Base-by-base conservation (phyloP, 2,888 invertebrate genomes). In the Ophion ellenae region DNA sequence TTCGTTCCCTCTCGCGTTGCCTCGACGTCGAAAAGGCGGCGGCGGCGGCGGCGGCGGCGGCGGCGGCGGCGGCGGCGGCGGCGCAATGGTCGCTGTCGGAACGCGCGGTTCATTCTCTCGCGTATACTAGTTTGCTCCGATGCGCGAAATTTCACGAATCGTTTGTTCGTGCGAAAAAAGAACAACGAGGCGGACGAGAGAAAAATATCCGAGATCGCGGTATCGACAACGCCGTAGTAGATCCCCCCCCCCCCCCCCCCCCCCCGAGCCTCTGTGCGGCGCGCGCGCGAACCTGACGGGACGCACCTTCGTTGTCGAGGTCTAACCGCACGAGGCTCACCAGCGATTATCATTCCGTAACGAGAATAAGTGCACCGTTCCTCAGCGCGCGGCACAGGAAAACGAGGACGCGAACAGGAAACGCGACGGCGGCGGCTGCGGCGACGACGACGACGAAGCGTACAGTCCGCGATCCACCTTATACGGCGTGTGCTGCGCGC, bases 31-130 rank as follows among this genome's bases (percentile, higher is more conserved):
- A 53, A 53, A 17, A 17, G 53, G 14, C 53, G 17, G 17, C 17
- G 53, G 14, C 17, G 53, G 53, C 53, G 61, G 61, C 36, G 36
- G 11, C 14, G 47, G 47, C 47, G 61, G 73, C 24, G 24, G 24
- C 24, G 24, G 24, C 24, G 24, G 24, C 61, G n/a, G n/a, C n/a
- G 53, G 14, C 53, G 17, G 17, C 17, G 71, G 87, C 88, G 86
- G 53, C 90, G 90, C 90, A 91, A 92, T 92, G 92, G 92, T 92
- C 88, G 92, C 91, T 90, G 90, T 90, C 90, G 90, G 91, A 91
- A 88, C 84, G 82, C 77, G 81, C 83, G 83, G 36, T 40, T 74
- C 53, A 1, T 17, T 53, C 14, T 53, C 3, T 53, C 53, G 3
- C 53, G 53, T 53, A 53, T 53, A 53, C 53, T 61, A 9, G 61